Conservation (phyloP, 2,888 invertebrate genomes). For the Apomyelois bistriatella region DNA sequence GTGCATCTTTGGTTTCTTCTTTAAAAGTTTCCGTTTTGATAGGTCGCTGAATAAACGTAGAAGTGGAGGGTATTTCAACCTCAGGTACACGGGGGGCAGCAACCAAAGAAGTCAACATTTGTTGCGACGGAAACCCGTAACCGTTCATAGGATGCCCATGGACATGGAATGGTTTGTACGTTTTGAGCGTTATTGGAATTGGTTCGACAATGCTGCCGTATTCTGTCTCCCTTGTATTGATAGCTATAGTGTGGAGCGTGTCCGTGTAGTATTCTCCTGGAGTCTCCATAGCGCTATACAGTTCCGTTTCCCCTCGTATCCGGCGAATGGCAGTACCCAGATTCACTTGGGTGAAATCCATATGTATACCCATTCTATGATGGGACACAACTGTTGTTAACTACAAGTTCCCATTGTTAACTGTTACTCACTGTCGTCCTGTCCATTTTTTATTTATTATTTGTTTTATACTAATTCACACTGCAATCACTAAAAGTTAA, state of each 20-base stretch:
- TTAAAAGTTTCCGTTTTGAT: constrained; percentile 45
- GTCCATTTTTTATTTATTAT: constrained; percentile 11
- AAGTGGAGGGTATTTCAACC: constrained; percentile 41
- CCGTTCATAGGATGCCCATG: constrained; percentile 44
- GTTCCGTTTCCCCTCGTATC: constrained; percentile 47
- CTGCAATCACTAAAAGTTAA: constrained; percentile 3
- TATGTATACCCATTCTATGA: constrained; percentile 76
- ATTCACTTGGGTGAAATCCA: constrained; percentile 70
- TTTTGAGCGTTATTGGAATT: constrained; percentile 60
- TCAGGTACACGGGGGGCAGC: constrained; percentile 40
- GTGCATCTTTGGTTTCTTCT: constrained; percentile 42
- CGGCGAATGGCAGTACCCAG: constrained; percentile 61
- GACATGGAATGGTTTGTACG: constrained; percentile 53
- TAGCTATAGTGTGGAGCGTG: constrained; percentile 61
- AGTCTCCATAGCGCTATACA: constrained; percentile 60
- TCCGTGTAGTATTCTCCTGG: constrained; percentile 58
- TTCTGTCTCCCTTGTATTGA: constrained; percentile 68
- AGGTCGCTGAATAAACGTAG: constrained; percentile 37
- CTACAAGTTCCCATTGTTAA: constrained; percentile 44
- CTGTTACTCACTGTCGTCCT: constrained; percentile 41
- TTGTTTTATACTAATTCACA: constrained; percentile 15
- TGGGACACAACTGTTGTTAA: constrained; percentile 45
- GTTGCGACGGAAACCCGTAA: constrained; percentile 48
- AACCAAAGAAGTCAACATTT: constrained; percentile 41
- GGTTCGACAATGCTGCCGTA: constrained; percentile 66